phyloP scores from a whole-genome alignment of 2,888 invertebrate species.

The Adelognathus sp. region DNA sequence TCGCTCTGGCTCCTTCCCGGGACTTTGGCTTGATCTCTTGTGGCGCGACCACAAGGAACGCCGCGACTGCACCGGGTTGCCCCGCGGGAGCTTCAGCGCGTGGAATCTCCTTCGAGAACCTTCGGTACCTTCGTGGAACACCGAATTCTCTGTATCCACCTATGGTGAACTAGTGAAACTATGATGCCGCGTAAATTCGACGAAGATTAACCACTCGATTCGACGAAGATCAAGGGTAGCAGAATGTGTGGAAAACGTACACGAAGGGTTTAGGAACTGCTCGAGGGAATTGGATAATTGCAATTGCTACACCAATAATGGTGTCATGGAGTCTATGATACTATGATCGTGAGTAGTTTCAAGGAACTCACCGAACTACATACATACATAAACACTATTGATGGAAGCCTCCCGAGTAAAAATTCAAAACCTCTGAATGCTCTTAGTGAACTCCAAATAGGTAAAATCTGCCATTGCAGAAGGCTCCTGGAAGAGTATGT shows the following conservation, averaged over 20 bases:
- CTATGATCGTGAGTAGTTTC: neutral
- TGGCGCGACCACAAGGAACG: slow-evolving; percentile 34
- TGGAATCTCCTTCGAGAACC: slow-evolving; percentile 34
- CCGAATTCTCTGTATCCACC: slow-evolving; percentile 12
- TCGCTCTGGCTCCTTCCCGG: neutral
- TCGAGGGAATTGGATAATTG: neutral
- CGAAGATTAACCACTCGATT: neutral
- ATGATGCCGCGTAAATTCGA: neutral
- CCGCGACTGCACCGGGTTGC: neutral
- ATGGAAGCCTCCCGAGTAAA: no score
- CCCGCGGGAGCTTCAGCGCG: slow-evolving; percentile 10
- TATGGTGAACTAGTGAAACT: neutral
- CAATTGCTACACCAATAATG: neutral
- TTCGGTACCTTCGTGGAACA: neutral
- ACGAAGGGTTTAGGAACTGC: neutral
- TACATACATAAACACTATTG: no score
- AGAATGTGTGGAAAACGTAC: neutral
- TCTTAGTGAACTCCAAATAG: no score
- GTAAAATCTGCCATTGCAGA: no score
- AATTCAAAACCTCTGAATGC: no score
- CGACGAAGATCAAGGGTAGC: slow-evolving; percentile 19
- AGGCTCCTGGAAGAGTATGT: no score
- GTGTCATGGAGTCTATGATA: neutral
- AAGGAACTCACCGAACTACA: no score
- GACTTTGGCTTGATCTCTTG: neutral